Evolutionary conservation across 2,888 invertebrate genomes (phyloP).

Genomic region (Alloscopus bannaensis): DNA sequence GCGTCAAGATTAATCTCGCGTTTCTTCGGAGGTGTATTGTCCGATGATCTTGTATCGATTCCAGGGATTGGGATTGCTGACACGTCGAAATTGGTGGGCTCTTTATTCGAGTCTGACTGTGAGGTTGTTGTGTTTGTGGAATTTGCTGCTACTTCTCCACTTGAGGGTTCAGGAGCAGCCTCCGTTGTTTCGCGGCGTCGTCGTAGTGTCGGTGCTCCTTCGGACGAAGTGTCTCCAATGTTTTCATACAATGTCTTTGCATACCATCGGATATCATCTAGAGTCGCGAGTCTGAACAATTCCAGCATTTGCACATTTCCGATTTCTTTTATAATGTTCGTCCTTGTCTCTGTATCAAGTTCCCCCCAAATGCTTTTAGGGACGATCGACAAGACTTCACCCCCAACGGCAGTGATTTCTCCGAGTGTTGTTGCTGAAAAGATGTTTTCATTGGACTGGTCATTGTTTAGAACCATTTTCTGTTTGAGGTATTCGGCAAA

Average conservation of each 20-base stretch:
- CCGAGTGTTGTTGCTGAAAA: conserved; percentile 57
- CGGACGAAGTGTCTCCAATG: conserved; percentile 25
- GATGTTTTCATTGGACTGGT: conserved; percentile 56
- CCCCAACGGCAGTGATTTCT: conserved; percentile 70
- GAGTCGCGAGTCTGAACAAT: conserved; percentile 60
- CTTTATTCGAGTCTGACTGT: neutral
- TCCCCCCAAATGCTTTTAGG: conserved; percentile 61
- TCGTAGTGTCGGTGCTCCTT: neutral
- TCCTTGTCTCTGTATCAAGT: conserved; percentile 38
- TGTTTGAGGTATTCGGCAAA: conserved; percentile 65
- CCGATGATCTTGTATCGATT: conserved; percentile 6
- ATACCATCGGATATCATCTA: conserved; percentile 66
- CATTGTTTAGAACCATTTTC: conserved; percentile 56
- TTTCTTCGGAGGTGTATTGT: neutral
- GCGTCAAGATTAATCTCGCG: conserved; percentile 42
- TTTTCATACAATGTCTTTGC: conserved; percentile 63
- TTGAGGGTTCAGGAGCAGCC: neutral
- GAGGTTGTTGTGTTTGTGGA: neutral
- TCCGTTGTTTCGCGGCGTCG: conserved; percentile 1
- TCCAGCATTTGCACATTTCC: conserved; percentile 65
- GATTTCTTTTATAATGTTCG: conserved; percentile 68
- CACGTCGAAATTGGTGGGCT: neutral
- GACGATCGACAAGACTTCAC: conserved; percentile 68
- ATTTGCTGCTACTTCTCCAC: neutral
- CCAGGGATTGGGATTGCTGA: neutral